phyloP scores from a whole-genome alignment of 1,140 invertebrate species.

The Dreissena rostriformis region DNA sequence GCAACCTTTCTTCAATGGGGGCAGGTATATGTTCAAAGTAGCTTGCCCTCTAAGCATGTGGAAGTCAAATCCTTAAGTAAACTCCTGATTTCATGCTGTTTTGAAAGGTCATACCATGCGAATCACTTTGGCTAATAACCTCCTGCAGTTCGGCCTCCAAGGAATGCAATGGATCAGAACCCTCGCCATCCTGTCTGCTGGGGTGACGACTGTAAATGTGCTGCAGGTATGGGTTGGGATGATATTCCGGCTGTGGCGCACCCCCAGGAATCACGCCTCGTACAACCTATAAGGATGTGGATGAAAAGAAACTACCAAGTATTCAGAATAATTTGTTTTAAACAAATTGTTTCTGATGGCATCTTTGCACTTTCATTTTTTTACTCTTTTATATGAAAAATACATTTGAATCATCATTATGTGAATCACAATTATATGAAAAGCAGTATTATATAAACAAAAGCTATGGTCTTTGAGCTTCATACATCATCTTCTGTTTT shows the following conservation, averaged over 20 bases:
- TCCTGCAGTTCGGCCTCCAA: slow-evolving; percentile 45
- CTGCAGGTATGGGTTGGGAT: slow-evolving; percentile 43
- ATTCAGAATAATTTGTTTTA: not conserved
- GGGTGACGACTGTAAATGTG: slow-evolving; percentile 26
- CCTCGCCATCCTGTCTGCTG: slow-evolving; percentile 3
- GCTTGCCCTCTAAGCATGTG: no score
- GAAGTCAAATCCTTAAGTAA: no score
- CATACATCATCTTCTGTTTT: no score
- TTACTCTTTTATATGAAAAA: not conserved
- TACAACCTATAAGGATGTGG: slow-evolving; percentile 22
- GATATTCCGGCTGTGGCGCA: slow-evolving; percentile 37
- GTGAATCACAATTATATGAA: no score
- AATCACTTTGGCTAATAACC: slow-evolving; percentile 16
- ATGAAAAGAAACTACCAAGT: not conserved
- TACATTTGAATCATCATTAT: no score
- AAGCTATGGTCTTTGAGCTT: no score
- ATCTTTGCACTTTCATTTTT: not conserved
- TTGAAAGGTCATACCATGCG: no score
- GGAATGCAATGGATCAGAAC: not conserved
- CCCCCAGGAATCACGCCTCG: slow-evolving; percentile 42
- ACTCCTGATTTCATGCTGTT: no score
- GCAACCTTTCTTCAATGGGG: no score
- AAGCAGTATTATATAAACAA: no score
- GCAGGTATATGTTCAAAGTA: no score
- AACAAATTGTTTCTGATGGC: not conserved